Evolutionary conservation across 1,140 invertebrate genomes (phyloP), one percentile per base, ranked within the genome.

Genomic region (Wiebesia pumilae): DNA sequence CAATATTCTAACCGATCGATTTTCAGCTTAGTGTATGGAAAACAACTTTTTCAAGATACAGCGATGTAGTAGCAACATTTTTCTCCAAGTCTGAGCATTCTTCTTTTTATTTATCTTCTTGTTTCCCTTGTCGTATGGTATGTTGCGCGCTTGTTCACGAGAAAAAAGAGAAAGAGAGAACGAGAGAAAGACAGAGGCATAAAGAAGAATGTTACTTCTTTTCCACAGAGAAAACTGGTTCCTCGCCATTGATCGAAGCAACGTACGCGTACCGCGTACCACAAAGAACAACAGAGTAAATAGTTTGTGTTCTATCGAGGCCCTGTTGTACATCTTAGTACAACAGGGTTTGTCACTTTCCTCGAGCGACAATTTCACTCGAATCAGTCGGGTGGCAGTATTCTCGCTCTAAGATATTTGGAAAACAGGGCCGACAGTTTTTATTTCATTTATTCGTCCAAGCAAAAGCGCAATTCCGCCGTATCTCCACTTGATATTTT

Each of bases 171-270:
- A 69, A 14, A 69, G 65, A 33, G 3, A 69, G 30, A 69, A 30
- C 9, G 30, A 69, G 65, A 3, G 65, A 69, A 7, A 6, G 62
- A 65, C 2, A 65, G 24, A 65, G 62, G 19, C 1, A 40, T 24
- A 40, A 30, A 69, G 69, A 82, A 87, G 88, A 90, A 89, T 88
- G 89, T 92, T 91, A 91, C 91, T 92, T 92, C 91, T 93, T 92
- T 91, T 92, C 90, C 88, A 90, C 10, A 24, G 87, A 89, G 91
- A 89, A 90, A 93, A 93, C 92, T 92, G 92, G 92, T 93, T 93
- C 89, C 90, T 30, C 87, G 89, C 16, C 33, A 67, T 62, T n/a
- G 65, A 67, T 75, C 24, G 38, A 81, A 79, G 89, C 92, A 91
- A 75, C 21, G 40, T 27, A n/a, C 92, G 93, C 92, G 93, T 91